phyloP scores from a whole-genome alignment of 2,113 vertebrate species.

The Ageneiosus marmoratus region DNA sequence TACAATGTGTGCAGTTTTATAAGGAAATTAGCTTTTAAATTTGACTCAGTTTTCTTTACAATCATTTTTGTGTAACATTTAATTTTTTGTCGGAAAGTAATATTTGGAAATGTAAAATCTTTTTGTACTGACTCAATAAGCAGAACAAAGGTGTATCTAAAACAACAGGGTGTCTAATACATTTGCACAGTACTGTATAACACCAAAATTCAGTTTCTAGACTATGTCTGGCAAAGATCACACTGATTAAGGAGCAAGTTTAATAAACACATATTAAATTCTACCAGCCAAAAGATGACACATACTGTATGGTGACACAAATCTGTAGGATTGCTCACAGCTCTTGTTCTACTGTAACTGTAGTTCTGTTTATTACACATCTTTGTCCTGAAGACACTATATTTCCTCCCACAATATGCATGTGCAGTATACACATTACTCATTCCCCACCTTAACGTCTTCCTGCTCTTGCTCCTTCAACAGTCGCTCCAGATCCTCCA shows the following conservation, averaged over 20 bases:
- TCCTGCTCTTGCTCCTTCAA: constrained; percentile 93
- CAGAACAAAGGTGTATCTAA: no score
- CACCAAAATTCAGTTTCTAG: background rate
- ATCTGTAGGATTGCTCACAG: background rate
- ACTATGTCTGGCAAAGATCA: background rate
- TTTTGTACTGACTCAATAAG: no score
- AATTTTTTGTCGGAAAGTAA: no score
- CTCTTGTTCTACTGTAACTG: background rate
- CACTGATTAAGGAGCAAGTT: background rate
- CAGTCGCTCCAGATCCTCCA: constrained; percentile 88
- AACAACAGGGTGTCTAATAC: no score
- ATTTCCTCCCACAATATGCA: background rate
- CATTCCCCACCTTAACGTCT: constrained; percentile 85
- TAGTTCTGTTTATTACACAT: background rate
- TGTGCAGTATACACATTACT: background rate
- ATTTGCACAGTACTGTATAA: no score
- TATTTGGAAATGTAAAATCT: no score
- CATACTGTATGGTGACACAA: background rate
- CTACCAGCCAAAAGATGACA: background rate
- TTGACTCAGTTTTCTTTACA: no score
- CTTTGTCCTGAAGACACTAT: background rate
- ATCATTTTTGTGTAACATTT: no score
- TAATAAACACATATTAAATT: background rate
- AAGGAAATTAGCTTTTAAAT: no score
- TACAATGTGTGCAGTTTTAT: no score